Percentiles rank a stretch among this genome's conserved stretches.
Conservation (phyloP, 2,113 vertebrate genomes). For the Ailuropoda melanoleuca region DNA sequence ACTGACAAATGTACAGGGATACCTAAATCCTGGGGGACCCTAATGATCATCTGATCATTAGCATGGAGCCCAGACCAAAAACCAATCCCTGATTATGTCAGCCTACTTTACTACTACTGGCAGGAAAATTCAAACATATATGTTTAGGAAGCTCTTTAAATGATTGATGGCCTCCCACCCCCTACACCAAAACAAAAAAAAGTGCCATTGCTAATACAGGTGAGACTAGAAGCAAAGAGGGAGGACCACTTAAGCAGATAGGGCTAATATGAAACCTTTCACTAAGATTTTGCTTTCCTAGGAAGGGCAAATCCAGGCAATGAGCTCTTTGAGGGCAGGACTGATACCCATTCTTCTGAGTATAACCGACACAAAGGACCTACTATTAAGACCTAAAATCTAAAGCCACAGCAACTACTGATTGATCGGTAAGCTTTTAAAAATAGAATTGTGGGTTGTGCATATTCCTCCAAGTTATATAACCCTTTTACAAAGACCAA, state of each 20-base stretch:
- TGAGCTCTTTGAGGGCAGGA: not conserved
- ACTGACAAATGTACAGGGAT: not conserved
- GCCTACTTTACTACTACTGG: not conserved
- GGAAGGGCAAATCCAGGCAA: not conserved
- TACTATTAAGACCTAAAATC: not conserved
- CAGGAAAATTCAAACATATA: not conserved
- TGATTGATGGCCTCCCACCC: not conserved
- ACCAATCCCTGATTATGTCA: not conserved
- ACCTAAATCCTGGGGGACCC: not conserved
- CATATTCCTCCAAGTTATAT: not conserved
- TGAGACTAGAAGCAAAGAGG: not conserved
- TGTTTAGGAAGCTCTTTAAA: not conserved
- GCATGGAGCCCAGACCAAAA: not conserved
- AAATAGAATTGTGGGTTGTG: not conserved
- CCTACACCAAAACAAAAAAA: not conserved
- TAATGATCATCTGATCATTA: not conserved
- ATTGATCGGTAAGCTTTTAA: not conserved
- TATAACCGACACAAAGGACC: rapidly evolving
- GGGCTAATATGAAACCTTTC: not conserved
- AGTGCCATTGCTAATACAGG: not conserved
- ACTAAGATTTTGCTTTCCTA: not conserved
- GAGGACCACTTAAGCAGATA: rapidly evolving
- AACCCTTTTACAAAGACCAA: not conserved
- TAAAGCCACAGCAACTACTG: not conserved
- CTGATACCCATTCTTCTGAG: not conserved